Percentiles rank a stretch among this genome's conserved stretches.
Evolutionary conservation across 2,797 vertebrate species (phyloP).

Genomic region (Dromococcyx pavoninus): DNA sequence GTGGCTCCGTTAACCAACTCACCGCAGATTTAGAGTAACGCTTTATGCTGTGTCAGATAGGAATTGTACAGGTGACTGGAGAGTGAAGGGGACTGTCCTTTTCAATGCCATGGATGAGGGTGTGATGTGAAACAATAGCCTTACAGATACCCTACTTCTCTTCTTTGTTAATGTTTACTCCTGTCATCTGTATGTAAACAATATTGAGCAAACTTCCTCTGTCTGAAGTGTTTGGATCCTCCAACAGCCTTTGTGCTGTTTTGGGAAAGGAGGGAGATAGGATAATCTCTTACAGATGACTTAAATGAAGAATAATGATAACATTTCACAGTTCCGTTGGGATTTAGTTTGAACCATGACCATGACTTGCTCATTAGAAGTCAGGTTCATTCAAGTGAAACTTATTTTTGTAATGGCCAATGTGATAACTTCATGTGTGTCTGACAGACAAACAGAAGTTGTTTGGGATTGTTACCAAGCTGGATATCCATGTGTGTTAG

Average conservation of each 20-base stretch:
- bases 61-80: not conserved
- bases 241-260: not conserved
- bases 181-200: not conserved
- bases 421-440: not conserved
- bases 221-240: not conserved
- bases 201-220: not conserved
- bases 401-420: not conserved
- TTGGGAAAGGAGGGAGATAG: not conserved
- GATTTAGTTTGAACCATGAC: not conserved
- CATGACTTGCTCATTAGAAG: not conserved
- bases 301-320: not conserved
- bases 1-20: not conserved
- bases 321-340: not conserved
- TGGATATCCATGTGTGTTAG: not conserved
- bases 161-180: not conserved
- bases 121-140: not conserved
- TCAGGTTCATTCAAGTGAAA: not conserved
- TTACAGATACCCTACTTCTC: not conserved
- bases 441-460: not conserved
- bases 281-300: not conserved
- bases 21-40: not conserved
- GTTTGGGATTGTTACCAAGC: not conserved
- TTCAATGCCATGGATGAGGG: not conserved
- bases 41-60: not conserved
- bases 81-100: not conserved